Percentiles rank a stretch among this genome's conserved stretches.
These are phyloP conservation scores for Lipotes vexillifer DNA, from an alignment of 2,113 vertebrate species.

Conservation along the genomic window DNA sequence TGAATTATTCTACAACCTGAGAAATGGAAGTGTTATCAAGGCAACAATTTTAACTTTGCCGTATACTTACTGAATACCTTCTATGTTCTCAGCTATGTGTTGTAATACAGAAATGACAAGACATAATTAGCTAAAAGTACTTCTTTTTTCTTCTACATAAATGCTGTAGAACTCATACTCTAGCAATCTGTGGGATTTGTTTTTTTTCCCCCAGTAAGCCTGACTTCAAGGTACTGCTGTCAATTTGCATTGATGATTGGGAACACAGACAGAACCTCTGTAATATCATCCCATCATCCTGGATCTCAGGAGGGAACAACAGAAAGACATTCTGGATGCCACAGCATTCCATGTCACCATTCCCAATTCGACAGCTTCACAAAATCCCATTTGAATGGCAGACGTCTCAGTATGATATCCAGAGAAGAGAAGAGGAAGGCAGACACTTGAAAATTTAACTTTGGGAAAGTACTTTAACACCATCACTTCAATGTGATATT, in stretches of 20 bases:
- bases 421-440: slow-evolving; percentile 16
- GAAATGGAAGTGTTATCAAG: slow-evolving; percentile 43
- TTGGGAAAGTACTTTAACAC: slow-evolving; percentile 4
- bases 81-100: slow-evolving; percentile 13
- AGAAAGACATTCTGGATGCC: slow-evolving; percentile 23
- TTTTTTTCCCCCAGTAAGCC: neutral
- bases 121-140: slow-evolving; percentile 13
- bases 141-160: neutral
- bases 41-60: slow-evolving; percentile 45
- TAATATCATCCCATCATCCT: slow-evolving; percentile 2
- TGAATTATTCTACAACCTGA: slow-evolving; percentile 38
- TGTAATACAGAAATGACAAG: slow-evolving; percentile 1
- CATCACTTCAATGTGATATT: slow-evolving; percentile 13
- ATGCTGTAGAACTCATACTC: neutral
- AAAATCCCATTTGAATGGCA: slow-evolving; percentile 25
- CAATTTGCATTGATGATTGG: neutral
- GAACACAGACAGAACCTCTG: slow-evolving; percentile 12
- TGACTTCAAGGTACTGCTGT: neutral
- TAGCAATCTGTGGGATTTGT: neutral
- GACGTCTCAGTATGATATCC: slow-evolving; percentile 25
- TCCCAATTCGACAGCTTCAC: neutral
- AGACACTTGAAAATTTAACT: slow-evolving; percentile 48
- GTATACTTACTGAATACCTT: neutral
- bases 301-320: neutral
- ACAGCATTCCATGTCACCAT: neutral